Conservation (phyloP, 2,797 vertebrate genomes). For the Takifugu ocellatus region DNA sequence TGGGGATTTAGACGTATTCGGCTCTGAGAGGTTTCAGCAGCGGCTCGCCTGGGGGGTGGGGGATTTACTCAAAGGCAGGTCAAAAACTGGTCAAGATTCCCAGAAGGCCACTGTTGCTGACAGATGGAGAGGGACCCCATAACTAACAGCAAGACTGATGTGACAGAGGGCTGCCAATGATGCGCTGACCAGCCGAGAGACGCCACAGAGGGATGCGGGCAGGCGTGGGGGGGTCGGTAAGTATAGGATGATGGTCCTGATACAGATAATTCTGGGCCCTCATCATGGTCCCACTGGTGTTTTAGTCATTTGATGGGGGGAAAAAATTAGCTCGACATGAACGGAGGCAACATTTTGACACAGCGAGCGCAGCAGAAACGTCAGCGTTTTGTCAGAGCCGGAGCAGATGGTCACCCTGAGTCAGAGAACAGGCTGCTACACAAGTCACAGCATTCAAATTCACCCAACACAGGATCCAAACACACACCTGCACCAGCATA, state of each 20-base stretch:
- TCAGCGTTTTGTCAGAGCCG: not conserved
- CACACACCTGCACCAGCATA: no score
- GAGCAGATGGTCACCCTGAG: not conserved
- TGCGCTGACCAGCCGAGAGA: conserved; percentile 51
- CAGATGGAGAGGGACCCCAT: conserved; percentile 43
- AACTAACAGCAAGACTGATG: conserved; percentile 53
- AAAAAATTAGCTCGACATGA: not conserved
- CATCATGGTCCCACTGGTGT: not conserved
- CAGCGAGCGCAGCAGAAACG: not conserved
- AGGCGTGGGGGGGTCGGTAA: conserved; percentile 12
- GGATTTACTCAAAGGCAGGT: conserved; percentile 43
- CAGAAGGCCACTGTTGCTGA: conserved; percentile 49
- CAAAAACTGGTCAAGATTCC: conserved; percentile 44
- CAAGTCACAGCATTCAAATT: not conserved
- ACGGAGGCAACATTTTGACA: not conserved
- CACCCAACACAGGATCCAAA: no score
- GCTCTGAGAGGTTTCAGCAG: no score
- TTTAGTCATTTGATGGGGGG: not conserved
- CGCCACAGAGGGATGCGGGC: conserved; percentile 40
- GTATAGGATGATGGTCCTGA: not conserved
- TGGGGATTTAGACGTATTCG: no score
- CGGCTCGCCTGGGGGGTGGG: conserved; percentile 1
- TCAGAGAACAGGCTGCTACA: not conserved
- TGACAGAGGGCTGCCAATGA: conserved; percentile 56
- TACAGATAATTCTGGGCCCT: no score